Conservation (phyloP, 2,797 vertebrate species). For the Mormyrus proboscirostris region DNA sequence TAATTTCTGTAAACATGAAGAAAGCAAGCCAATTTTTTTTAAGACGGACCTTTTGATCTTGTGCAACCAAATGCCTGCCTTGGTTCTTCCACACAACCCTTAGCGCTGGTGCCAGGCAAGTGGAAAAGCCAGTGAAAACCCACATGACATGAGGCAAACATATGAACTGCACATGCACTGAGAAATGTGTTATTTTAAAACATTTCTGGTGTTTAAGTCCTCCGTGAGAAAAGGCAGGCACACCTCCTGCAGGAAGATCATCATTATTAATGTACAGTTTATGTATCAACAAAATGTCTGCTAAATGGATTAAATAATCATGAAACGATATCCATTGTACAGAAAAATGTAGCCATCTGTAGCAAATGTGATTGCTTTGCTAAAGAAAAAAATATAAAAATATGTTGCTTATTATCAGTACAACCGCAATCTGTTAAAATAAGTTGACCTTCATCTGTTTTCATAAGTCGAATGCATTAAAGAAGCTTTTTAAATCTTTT, state of each 20-base stretch:
- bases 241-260: neutral
- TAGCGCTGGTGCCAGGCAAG: neutral
- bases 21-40: neutral
- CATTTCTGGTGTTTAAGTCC: neutral
- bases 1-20: neutral
- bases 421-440: neutral
- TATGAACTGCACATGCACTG: neutral
- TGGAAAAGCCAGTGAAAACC: neutral
- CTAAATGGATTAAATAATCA: slow-evolving; percentile 18
- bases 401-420: neutral
- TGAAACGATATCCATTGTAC: neutral
- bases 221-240: neutral
- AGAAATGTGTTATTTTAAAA: neutral
- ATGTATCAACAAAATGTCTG: slow-evolving; percentile 3
- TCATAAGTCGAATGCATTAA: neutral
- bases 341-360: neutral
- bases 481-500: neutral
- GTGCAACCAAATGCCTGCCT: neutral
- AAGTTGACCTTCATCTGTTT: neutral
- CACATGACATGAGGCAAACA: neutral
- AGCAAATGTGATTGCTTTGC: slow-evolving; percentile 7
- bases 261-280: neutral
- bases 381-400: slow-evolving; percentile 9
- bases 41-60: neutral
- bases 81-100: neutral